A percentile compares a stretch with the other conserved stretches of the same genome.
Conservation (phyloP, 2,888 invertebrate species). For the Drosophila maculinotata region DNA sequence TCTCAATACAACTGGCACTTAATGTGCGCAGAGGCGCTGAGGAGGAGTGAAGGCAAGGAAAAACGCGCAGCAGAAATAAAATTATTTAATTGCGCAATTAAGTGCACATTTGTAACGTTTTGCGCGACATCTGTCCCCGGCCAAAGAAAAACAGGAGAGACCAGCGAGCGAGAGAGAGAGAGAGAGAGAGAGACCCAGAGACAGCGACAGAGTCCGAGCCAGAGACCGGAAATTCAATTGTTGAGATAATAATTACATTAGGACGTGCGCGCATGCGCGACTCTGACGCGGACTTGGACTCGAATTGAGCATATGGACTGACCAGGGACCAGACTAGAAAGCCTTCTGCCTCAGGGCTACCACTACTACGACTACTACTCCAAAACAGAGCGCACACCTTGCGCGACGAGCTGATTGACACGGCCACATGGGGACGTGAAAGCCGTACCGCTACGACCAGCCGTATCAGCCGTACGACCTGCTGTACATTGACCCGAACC, state of each 20-base stretch:
- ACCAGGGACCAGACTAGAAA: slow-evolving; percentile 20
- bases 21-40: slow-evolving; percentile 20
- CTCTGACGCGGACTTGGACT: slow-evolving; percentile 47
- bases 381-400: slow-evolving; percentile 70
- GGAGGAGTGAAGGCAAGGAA: slow-evolving; percentile 19
- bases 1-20: slow-evolving; percentile 54
- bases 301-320: slow-evolving; percentile 46
- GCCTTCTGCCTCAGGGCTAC: too few species aligned
- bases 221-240: slow-evolving; percentile 84
- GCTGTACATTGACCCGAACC: slow-evolving; percentile 75
- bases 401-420: slow-evolving; percentile 81
- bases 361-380: slow-evolving; percentile 28
- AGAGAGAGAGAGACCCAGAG: slow-evolving; percentile 24
- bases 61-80: slow-evolving; percentile 73
- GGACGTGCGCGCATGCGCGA: slow-evolving; percentile 81
- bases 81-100: slow-evolving; percentile 84
- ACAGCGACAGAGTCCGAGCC: slow-evolving; percentile 27
- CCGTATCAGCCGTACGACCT: slow-evolving; percentile 32
- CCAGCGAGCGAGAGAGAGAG: slow-evolving; percentile 12
- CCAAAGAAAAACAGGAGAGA: slow-evolving; percentile 40
- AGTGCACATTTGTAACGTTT: slow-evolving; percentile 83
- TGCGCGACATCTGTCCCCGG: slow-evolving; percentile 79
- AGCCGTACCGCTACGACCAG: slow-evolving; percentile 21
- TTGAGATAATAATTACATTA: slow-evolving; percentile 83
- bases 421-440: slow-evolving; percentile 74